Conservation (phyloP, 2,113 vertebrate species). For the Tretioscincus oriximinensis region DNA sequence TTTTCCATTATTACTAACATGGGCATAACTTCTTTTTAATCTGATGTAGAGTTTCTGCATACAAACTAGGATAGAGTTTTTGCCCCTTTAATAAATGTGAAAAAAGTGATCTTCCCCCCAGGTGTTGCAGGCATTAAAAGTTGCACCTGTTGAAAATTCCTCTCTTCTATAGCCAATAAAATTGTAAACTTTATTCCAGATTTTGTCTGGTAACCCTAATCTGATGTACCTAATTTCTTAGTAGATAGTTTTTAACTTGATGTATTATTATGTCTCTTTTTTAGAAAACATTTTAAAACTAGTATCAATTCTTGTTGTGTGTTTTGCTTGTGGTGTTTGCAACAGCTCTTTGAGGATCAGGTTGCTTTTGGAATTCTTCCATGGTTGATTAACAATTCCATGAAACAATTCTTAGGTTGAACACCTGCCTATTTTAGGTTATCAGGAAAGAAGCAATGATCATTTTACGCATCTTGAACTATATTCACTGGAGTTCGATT, state of each 20-base stretch:
- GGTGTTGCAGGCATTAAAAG: too few species aligned
- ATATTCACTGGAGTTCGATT: slow-evolving; percentile 41
- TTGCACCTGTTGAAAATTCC: too few species aligned
- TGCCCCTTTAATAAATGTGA: too few species aligned
- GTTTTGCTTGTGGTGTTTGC: slow-evolving; percentile 32
- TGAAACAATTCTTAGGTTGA: slow-evolving; percentile 13
- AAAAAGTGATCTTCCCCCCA: too few species aligned
- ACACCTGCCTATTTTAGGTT: slow-evolving; percentile 21
- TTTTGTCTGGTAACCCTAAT: neutral
- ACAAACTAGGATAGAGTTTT: too few species aligned
- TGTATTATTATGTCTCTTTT: neutral
- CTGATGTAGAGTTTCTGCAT: neutral
- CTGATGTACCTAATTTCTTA: neutral
- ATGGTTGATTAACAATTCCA: neutral
- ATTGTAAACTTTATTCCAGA: too few species aligned
- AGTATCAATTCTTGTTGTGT: neutral
- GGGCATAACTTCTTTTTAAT: neutral
- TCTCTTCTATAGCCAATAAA: too few species aligned
- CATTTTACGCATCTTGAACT: slow-evolving; percentile 39
- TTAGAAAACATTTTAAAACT: neutral
- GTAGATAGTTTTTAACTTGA: neutral
- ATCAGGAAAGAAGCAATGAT: slow-evolving; percentile 53
- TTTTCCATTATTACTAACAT: neutral
- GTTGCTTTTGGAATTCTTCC: neutral
- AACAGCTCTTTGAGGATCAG: slow-evolving; percentile 30